Conservation (phyloP, 2,888 invertebrate species). For the Philhelius pedissequus region DNA sequence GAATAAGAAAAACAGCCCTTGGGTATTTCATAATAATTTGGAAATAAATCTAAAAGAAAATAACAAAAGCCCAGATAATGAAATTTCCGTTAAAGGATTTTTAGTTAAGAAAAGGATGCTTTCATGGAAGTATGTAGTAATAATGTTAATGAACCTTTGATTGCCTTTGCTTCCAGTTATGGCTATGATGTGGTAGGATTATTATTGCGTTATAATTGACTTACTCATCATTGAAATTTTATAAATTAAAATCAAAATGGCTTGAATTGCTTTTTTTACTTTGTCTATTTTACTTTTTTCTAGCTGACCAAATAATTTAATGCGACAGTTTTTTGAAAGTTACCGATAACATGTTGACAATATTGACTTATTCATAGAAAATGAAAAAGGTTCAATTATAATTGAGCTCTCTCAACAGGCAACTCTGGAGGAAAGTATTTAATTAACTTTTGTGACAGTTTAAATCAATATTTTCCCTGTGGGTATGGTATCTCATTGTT, state of each 20-base stretch:
- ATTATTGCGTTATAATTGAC: neutral
- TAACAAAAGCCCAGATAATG: neutral
- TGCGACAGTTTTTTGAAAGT: neutral
- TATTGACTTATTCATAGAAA: neutral
- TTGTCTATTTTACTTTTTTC: neutral
- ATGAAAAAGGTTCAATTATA: neutral
- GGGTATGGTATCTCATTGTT: no score
- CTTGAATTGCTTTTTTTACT: neutral
- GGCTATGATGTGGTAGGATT: neutral
- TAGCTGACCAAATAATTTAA: neutral
- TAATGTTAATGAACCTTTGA: neutral
- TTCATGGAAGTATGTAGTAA: neutral
- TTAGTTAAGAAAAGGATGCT: neutral
- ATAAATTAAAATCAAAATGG: neutral
- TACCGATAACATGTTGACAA: neutral
- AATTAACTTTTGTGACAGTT: neutral
- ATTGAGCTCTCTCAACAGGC: no score
- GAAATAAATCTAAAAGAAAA: neutral
- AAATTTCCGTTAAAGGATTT: constrained; percentile 5
- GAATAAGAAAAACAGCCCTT: neutral
- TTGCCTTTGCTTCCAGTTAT: neutral
- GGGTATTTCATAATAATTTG: neutral
- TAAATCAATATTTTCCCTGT: neutral
- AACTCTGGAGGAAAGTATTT: neutral
- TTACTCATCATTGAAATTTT: neutral